phyloP scores from a whole-genome alignment of 2,797 vertebrate genomes.

The Micropoecilia bifurca region DNA sequence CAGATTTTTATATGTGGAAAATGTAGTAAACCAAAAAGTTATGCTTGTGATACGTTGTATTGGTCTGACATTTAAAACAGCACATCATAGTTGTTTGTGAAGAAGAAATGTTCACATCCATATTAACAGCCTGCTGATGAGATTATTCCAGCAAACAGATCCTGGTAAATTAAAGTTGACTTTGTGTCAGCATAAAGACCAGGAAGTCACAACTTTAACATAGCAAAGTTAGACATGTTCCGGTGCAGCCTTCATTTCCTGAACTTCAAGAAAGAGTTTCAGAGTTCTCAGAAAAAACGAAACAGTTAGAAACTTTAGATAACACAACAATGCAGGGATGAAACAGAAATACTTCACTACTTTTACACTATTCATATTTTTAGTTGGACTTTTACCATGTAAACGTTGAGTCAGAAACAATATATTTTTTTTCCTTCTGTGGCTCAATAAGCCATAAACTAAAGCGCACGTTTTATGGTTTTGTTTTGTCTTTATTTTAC shows the following conservation, averaged over 20 bases:
- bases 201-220: background rate
- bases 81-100: background rate
- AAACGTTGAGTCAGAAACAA: background rate
- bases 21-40: background rate
- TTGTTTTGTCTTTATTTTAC: background rate
- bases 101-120: background rate
- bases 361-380: background rate
- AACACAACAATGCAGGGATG: background rate
- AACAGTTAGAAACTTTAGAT: background rate
- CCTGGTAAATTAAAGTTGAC: background rate
- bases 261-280: background rate
- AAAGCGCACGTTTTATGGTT: background rate
- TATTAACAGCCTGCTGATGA: background rate
- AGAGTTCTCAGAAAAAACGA: background rate
- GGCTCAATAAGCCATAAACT: background rate
- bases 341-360: background rate
- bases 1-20: background rate
- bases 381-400: background rate
- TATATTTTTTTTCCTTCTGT: background rate
- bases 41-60: background rate
- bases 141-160: background rate
- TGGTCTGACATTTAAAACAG: background rate
- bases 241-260: background rate
- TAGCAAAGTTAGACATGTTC: background rate
- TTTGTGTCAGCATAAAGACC: background rate